Percentiles rank a stretch among this genome's conserved stretches.
These are phyloP conservation scores for Arctocebus calabarensis DNA, from an alignment of 2,797 vertebrate species.

Conservation along the genomic window DNA sequence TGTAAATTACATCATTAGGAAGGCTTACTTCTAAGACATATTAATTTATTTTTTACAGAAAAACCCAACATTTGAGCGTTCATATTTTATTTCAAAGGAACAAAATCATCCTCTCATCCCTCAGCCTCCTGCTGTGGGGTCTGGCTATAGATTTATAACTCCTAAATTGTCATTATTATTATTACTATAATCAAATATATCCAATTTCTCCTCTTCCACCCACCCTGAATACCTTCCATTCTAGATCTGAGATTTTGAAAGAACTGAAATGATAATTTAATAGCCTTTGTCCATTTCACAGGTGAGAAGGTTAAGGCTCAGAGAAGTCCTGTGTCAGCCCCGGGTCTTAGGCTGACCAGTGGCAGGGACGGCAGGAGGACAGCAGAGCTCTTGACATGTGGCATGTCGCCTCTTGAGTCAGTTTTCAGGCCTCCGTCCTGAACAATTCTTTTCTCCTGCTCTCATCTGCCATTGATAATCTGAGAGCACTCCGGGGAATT, in stretches of 20 bases:
- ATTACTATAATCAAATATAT: too few relatives aligned
- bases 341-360: rapidly evolving
- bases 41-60: not conserved
- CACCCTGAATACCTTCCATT: not conserved
- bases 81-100: not conserved
- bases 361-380: rapidly evolving
- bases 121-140: not conserved
- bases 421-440: not conserved
- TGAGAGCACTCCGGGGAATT: not conserved
- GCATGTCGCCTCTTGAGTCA: rapidly evolving
- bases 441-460: not conserved
- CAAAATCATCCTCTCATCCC: not conserved
- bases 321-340: not conserved
- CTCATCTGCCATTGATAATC: not conserved
- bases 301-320: not conserved
- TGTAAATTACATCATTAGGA: not conserved
- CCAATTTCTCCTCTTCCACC: not conserved
- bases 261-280: not conserved
- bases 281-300: not conserved
- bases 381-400: rapidly evolving
- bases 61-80: not conserved
- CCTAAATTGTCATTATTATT: not conserved
- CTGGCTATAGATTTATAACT: not conserved
- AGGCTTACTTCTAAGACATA: not conserved
- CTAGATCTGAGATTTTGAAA: not conserved